Evolutionary conservation across 2,888 invertebrate genomes (phyloP).

Genomic region (Mongoloraphidia duomilia): DNA sequence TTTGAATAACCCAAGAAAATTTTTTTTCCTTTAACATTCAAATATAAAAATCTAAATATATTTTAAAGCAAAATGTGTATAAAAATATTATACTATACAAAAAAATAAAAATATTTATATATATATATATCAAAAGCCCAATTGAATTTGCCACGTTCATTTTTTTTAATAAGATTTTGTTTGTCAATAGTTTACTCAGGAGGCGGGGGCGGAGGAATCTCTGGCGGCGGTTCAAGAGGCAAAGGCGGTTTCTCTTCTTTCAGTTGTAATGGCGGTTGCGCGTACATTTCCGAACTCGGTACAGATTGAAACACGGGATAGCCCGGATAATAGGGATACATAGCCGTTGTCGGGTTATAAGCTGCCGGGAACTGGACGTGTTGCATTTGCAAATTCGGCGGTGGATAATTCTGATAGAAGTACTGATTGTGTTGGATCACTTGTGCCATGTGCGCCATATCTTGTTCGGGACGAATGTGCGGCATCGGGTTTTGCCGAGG

Average conservation of each 20-base stretch:
- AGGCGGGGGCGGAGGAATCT: conserved; percentile 46
- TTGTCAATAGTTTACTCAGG: conserved; percentile 23
- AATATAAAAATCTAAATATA: no score
- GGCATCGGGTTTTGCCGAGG: conserved; percentile 20
- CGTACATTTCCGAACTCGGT: conserved; percentile 20
- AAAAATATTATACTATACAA: neutral
- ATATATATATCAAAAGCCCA: neutral
- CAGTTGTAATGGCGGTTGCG: conserved; percentile 16
- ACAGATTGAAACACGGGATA: conserved; percentile 22
- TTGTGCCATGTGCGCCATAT: conserved; percentile 13
- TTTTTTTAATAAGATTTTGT: neutral
- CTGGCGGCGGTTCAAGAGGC: conserved; percentile 44
- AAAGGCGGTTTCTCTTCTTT: conserved; percentile 32
- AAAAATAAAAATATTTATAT: neutral
- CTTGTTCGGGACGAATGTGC: conserved; percentile 19
- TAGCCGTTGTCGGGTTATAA: neutral
- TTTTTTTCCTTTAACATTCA: no score
- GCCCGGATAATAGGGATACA: conserved; percentile 17
- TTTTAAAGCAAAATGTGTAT: no score
- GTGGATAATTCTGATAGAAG: conserved; percentile 6
- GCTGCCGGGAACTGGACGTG: neutral
- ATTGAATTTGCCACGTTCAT: neutral
- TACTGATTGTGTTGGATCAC: conserved; percentile 9
- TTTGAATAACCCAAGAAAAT: no score
- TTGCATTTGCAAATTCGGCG: conserved; percentile 4